phyloP scores from a whole-genome alignment of 2,888 invertebrate genomes.

The Synergus umbraculus region DNA sequence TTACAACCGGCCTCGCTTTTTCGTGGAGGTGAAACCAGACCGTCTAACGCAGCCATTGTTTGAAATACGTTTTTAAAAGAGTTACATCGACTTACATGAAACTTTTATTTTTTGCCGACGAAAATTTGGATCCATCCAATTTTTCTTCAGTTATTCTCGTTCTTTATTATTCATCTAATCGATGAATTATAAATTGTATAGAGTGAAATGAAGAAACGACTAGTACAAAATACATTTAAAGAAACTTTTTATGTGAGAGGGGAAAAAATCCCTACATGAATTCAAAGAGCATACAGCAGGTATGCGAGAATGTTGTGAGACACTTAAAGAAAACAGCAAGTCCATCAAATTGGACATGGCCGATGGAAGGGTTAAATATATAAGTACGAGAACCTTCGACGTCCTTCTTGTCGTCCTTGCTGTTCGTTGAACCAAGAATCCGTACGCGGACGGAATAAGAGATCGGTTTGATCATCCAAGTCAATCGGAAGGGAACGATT shows the following conservation, averaged over 20 bases:
- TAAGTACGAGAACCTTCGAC: slow-evolving; percentile 33
- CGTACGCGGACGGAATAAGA: slow-evolving; percentile 23
- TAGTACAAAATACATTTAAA: too few species aligned
- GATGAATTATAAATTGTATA: neutral
- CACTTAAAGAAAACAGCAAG: neutral
- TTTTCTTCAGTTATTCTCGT: too few species aligned
- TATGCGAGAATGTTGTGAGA: neutral
- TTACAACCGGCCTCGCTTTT: slow-evolving; percentile 18
- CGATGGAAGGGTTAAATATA: slow-evolving; percentile 21
- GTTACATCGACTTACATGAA: neutral
- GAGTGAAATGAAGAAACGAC: too few species aligned
- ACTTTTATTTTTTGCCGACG: neutral
- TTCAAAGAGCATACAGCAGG: neutral
- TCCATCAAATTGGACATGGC: slow-evolving; percentile 9
- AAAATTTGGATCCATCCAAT: neutral
- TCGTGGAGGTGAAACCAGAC: neutral
- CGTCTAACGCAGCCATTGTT: slow-evolving; percentile 3
- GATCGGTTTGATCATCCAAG: slow-evolving; percentile 42
- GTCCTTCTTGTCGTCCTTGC: slow-evolving; percentile 54
- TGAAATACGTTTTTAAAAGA: neutral
- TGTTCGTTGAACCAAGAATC: slow-evolving; percentile 49
- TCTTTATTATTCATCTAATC: too few species aligned
- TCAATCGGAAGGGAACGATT: slow-evolving; percentile 50
- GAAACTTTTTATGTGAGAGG: neutral
- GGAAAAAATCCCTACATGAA: neutral